These are phyloP conservation scores for Pseudorhiza aurosa DNA, from an alignment of 30 jellyfish, hydroid and myxozoan genomes.

Conservation along the genomic window DNA sequence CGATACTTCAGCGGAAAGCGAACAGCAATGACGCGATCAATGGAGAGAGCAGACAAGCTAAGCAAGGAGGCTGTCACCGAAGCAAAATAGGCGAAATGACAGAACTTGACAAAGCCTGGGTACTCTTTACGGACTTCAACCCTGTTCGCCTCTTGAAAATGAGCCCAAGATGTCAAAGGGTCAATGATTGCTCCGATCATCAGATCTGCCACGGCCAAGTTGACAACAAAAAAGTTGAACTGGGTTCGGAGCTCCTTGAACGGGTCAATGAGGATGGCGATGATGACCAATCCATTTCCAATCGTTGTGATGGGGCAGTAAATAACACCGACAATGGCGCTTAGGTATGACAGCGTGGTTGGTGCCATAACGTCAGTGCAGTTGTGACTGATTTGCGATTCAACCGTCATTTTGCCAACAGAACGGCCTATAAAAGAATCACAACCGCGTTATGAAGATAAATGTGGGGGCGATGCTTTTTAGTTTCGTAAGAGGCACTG, in stretches of 20 bases:
- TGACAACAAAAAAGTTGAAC: slow-evolving; percentile 67
- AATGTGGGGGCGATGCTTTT: too few species aligned
- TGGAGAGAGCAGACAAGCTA: slow-evolving; percentile 50
- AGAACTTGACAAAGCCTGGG: slow-evolving; percentile 22
- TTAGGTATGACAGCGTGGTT: slow-evolving; percentile 26
- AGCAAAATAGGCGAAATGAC: slow-evolving; percentile 51
- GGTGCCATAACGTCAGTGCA: slow-evolving; percentile 61
- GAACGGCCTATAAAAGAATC: too few species aligned
- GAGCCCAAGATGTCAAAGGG: slow-evolving; percentile 61
- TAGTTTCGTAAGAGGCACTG: too few species aligned
- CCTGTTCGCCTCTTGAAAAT: slow-evolving; percentile 58
- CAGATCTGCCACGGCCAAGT: slow-evolving; percentile 66
- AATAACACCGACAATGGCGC: slow-evolving; percentile 36
- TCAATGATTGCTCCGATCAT: slow-evolving; percentile 50
- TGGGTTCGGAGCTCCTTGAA: slow-evolving; percentile 64
- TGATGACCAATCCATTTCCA: slow-evolving; percentile 60
- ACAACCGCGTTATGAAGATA: too few species aligned
- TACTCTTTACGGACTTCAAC: slow-evolving; percentile 29
- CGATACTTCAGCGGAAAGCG: slow-evolving; percentile 67
- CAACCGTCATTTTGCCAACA: slow-evolving; percentile 38
- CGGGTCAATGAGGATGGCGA: slow-evolving; percentile 53
- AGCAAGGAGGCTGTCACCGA: slow-evolving; percentile 67
- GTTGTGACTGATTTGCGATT: slow-evolving; percentile 48
- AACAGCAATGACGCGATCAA: slow-evolving; percentile 63
- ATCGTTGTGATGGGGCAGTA: slow-evolving; percentile 46